These are phyloP conservation scores for Berghia stephanieae DNA, from an alignment of 1,140 invertebrate species.

Conservation along the genomic window DNA sequence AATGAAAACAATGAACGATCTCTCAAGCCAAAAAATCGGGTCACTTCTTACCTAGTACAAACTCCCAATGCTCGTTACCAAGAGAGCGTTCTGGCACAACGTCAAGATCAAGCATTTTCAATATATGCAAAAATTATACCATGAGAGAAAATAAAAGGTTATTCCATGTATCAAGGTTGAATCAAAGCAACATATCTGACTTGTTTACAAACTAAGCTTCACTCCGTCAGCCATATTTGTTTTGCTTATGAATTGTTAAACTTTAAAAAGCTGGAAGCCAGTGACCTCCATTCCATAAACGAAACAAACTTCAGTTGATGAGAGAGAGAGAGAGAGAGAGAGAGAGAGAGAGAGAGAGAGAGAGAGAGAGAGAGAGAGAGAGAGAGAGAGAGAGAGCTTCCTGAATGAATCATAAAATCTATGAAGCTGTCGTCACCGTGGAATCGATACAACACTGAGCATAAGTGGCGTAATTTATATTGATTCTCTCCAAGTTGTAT, in stretches of 20 bases:
- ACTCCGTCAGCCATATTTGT: conserved; percentile 27
- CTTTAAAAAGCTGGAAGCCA: neutral
- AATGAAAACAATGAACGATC: neutral
- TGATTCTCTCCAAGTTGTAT: too few relatives aligned
- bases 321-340: conserved; percentile 7
- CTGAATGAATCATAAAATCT: too few relatives aligned
- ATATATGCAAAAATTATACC: neutral
- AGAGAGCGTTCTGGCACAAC: conserved; percentile 93
- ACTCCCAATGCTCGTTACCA: conserved; percentile 96
- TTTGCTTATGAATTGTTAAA: conserved; percentile 24
- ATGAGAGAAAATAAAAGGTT: conserved; percentile 12
- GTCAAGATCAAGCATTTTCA: conserved; percentile 90
- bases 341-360: neutral
- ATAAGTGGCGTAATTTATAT: too few relatives aligned
- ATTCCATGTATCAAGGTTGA: too few relatives aligned
- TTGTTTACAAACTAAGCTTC: neutral
- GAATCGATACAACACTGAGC: too few relatives aligned
- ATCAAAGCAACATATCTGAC: neutral
- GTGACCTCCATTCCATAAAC: neutral
- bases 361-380: neutral
- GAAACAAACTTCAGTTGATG: neutral
- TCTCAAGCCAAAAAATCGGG: neutral
- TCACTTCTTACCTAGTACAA: conserved; percentile 85
- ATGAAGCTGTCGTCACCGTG: too few relatives aligned
- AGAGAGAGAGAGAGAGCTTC: neutral